Evolutionary conservation across 2,113 vertebrate genomes (phyloP).

Genomic region (Falco punctatus): DNA sequence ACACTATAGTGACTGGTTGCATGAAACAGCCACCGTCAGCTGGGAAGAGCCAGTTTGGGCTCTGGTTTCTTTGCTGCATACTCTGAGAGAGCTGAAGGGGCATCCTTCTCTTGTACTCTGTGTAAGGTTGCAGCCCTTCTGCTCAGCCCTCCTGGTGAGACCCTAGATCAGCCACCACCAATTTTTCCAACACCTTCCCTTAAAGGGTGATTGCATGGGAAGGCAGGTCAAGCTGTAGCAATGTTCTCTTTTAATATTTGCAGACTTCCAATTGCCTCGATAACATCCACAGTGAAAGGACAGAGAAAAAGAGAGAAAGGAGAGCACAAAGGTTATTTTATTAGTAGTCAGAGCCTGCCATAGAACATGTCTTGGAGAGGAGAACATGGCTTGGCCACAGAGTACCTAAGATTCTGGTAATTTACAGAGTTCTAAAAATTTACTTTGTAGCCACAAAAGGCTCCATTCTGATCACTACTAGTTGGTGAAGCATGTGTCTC

Average conservation of each 20-base stretch:
- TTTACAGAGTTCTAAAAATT: background rate
- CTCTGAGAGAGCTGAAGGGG: background rate
- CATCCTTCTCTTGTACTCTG: background rate
- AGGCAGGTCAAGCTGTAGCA: background rate
- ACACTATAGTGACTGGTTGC: background rate
- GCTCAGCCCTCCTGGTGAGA: background rate
- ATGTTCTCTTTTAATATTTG: background rate
- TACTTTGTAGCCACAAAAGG: background rate
- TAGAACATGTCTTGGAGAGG: background rate
- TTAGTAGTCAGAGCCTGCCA: background rate
- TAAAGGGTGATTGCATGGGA: background rate
- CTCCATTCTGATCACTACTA: background rate
- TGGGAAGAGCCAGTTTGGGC: background rate
- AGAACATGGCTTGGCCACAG: background rate
- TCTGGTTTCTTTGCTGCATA: background rate
- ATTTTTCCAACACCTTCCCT: background rate
- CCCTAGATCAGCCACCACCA: background rate
- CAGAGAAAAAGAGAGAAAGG: background rate
- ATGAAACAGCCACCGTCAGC: background rate
- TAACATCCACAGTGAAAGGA: background rate
- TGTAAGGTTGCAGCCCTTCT: background rate
- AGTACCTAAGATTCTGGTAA: background rate
- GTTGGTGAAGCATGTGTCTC: rapidly evolving
- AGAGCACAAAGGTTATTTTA: background rate
- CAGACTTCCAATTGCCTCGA: background rate